Conservation (phyloP, 2,113 vertebrate species). For the Daboia siamensis region DNA sequence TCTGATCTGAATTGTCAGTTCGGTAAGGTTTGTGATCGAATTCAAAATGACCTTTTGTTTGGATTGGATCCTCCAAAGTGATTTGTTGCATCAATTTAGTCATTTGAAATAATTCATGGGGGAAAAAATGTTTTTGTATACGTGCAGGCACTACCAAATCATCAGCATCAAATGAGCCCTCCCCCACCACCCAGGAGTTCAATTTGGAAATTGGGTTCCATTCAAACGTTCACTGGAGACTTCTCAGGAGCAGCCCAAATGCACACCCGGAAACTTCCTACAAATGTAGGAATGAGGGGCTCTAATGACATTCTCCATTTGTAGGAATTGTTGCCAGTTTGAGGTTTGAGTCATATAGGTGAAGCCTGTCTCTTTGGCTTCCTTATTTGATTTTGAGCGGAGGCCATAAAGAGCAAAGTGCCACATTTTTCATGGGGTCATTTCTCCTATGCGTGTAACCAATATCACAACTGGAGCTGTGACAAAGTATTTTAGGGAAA, state of each 20-base stretch:
- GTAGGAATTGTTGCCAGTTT: not conserved
- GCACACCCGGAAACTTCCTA: not conserved
- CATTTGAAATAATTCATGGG: not conserved
- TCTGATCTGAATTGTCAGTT: not conserved
- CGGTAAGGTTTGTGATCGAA: not conserved
- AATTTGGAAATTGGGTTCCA: not conserved
- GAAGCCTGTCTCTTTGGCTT: not conserved
- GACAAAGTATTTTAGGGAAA: not conserved
- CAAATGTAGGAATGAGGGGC: not conserved
- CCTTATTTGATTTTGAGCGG: not conserved
- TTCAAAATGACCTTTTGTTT: not conserved
- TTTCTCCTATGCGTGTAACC: not conserved
- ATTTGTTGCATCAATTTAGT: not conserved
- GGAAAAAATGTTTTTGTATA: not conserved
- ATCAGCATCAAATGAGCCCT: not conserved
- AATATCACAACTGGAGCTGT: not conserved
- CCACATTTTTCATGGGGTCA: not conserved
- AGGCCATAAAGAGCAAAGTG: not conserved
- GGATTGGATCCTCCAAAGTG: not conserved
- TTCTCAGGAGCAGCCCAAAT: not conserved
- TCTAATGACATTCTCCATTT: not conserved
- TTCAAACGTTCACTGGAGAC: not conserved
- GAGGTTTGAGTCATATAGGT: not conserved
- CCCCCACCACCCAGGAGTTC: not conserved
- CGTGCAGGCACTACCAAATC: not conserved